A percentile compares a stretch with the other conserved stretches of the same genome.
Evolutionary conservation across 2,888 invertebrate genomes (phyloP).

Genomic region (Epiblema foenella): DNA sequence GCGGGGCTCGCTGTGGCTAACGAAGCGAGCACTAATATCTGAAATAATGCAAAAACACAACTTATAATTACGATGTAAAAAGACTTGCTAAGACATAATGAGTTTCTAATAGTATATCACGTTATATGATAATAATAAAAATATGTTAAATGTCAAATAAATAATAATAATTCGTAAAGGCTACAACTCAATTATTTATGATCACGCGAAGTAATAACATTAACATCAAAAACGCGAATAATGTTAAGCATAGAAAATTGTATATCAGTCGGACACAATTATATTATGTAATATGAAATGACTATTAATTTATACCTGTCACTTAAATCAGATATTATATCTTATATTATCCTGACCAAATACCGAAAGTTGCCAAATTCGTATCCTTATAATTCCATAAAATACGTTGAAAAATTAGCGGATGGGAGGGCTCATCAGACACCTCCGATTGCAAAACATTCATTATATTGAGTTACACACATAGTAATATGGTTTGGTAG

Average conservation of each 20-base stretch:
- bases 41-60: conserved; percentile 59
- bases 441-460: neutral
- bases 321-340: neutral
- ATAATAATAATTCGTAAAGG: neutral
- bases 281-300: neutral
- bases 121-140: conserved; percentile 14
- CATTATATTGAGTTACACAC: neutral
- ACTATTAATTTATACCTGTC: neutral
- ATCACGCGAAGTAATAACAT: neutral
- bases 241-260: neutral
- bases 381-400: neutral
- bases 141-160: neutral
- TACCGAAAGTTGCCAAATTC: conserved; percentile 10
- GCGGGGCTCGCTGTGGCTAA: conserved; percentile 60
- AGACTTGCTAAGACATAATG: neutral
- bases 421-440: neutral
- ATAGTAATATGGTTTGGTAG: neutral
- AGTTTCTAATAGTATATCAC: conserved; percentile 12
- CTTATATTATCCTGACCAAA: neutral
- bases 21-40: conserved; percentile 68
- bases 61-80: neutral
- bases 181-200: neutral
- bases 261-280: neutral
- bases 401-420: neutral
- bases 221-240: neutral